Conservation (phyloP, 2,888 invertebrate species). For the Rotaria sp. region DNA sequence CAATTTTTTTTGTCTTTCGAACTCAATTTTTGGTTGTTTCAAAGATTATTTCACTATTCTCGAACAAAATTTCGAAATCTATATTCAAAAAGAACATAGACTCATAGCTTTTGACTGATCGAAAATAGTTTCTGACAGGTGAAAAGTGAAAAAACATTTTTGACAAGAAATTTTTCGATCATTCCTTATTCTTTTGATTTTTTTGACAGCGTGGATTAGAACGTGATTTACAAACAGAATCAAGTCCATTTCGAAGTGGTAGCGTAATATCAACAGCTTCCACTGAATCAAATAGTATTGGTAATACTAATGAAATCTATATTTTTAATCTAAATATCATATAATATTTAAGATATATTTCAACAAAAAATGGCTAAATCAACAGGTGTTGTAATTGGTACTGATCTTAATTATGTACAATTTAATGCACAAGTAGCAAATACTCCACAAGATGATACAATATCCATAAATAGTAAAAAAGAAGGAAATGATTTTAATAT, state of each 20-base stretch:
- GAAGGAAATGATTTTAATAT: neutral
- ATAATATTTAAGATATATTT: neutral
- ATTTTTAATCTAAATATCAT: too few species aligned
- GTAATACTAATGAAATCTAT: neutral
- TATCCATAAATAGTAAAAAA: neutral
- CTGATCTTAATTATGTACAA: neutral
- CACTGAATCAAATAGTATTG: neutral
- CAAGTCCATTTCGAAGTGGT: neutral
- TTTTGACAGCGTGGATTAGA: neutral
- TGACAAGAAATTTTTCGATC: too few species aligned
- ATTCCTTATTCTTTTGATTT: neutral
- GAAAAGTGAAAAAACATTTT: too few species aligned
- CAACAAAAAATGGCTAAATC: neutral
- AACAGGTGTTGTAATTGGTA: neutral
- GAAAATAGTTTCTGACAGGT: too few species aligned
- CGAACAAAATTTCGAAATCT: too few species aligned
- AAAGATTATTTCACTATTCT: too few species aligned
- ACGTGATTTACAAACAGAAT: neutral
- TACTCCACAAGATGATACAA: neutral
- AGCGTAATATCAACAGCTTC: neutral
- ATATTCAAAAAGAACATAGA: too few species aligned
- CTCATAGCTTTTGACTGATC: too few species aligned
- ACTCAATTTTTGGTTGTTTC: too few species aligned
- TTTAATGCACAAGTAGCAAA: neutral
- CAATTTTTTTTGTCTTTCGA: too few species aligned